Percentiles rank a stretch among this genome's conserved stretches.
Conservation (phyloP, 2,888 invertebrate genomes). For the Nematopogon swammerdamellus region DNA sequence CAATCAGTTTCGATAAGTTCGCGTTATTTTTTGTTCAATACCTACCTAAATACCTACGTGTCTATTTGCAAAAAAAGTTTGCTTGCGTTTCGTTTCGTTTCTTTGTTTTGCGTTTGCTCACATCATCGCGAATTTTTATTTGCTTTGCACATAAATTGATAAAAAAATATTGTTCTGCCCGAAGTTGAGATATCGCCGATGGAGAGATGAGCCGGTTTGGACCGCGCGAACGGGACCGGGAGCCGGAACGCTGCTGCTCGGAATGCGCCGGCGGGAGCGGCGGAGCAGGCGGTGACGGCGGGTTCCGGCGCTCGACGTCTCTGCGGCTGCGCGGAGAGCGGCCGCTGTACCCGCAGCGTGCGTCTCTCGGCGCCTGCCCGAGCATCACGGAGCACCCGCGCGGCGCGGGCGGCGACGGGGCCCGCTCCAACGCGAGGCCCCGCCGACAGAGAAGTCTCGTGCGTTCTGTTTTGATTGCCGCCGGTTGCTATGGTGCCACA, state of each 20-base stretch:
- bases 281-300: constrained; percentile 23
- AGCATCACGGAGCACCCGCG: constrained; percentile 60
- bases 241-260: constrained; percentile 40
- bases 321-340: constrained; percentile 65
- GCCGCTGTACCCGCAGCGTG: constrained; percentile 48
- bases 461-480: constrained; percentile 22
- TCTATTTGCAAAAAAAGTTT: no score
- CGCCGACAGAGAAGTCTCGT: constrained; percentile 57
- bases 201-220: neutral
- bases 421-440: constrained; percentile 33
- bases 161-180: no score
- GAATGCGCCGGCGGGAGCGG: constrained; percentile 44
- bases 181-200: neutral
- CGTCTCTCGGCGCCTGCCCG: constrained; percentile 50
- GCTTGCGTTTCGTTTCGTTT: no score
- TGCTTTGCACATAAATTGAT: no score
- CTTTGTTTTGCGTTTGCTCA: no score
- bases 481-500: neutral
- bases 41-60: no score
- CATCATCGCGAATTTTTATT: no score
- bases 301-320: constrained; percentile 62
- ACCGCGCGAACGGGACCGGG: neutral
- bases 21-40: no score
- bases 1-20: no score
- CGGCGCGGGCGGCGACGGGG: constrained; percentile 35